Base-by-base conservation (phyloP, 2,888 invertebrate genomes). In the Nezara viridula region DNA sequence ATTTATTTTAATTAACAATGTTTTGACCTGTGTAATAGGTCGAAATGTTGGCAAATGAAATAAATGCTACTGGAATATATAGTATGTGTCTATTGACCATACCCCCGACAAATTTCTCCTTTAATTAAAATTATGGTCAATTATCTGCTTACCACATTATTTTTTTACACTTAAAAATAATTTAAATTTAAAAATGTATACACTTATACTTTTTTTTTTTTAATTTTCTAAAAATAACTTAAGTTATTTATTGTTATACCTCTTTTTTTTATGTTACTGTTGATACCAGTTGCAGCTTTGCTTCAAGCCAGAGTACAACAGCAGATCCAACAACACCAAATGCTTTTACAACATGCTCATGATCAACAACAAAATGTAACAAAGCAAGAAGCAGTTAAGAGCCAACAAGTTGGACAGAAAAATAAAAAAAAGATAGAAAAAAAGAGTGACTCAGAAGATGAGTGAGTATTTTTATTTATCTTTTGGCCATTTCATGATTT, bases 391-490 rank as follows among this genome's bases (percentile, higher is more conserved):
- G 44, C 89, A 52, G 86, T 73, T 66, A 37, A 86, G 19, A 19
- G 24, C 86, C 32, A 90, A 44, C 52, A 90, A 86, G 81, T 77
- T 44, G 90, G 37, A 27, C 86, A 81, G n/a, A 86, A 92, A 92
- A 91, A 91, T 91, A 77, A 91, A 91, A 92, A 86, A 91, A 91
- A 89, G 89, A 32, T 47, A 55, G 49, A 89, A 85, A 89, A 88
- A 86, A 88, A 90, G 89, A 90, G 93, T 49, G 93, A 93, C 90
- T 93, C 93, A 0, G 94, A 94, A 90, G 94, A 94, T 90, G 94
- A 93, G 94, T 94, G 92, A 91, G 92, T 92, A 89, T 27, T 32
- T 50, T 27, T 0, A 32, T 27, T 27, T 27, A 7, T 12, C 9
- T 60, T 60, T 55, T 55, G 10, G 24, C 7, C n/a, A 55, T 55